Conservation (phyloP, 2,888 invertebrate genomes). For the Eubasilissa splendida region DNA sequence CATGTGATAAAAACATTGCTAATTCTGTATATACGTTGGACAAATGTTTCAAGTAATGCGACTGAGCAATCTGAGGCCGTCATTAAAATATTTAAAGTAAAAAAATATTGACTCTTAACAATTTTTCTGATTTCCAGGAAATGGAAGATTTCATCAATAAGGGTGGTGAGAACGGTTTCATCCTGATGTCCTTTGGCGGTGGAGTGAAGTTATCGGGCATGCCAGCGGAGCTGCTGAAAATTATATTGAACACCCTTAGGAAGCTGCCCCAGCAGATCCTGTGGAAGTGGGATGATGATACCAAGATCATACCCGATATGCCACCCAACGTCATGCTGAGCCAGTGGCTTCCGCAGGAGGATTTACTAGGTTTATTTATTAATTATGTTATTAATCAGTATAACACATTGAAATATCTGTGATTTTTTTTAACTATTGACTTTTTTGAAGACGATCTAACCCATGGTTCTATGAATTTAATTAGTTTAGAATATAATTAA, state of each 20-base stretch:
- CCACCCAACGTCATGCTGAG: constrained; percentile 83
- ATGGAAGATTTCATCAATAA: no score
- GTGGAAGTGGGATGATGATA: constrained; percentile 86
- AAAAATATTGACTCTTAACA: constrained; percentile 61
- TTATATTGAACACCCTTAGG: constrained; percentile 82
- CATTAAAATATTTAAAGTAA: no score
- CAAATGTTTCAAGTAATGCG: no score
- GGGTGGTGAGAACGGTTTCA: constrained; percentile 80
- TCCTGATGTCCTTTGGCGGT: constrained; percentile 90
- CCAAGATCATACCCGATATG: constrained; percentile 79
- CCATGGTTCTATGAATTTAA: no score
- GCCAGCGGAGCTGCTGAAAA: constrained; percentile 80
- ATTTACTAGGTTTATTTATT: constrained; percentile 70
- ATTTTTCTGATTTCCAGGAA: constrained; percentile 82
- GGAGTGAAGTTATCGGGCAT: constrained; percentile 86
- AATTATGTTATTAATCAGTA: no score
- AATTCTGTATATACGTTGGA: not conserved
- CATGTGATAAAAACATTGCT: no score
- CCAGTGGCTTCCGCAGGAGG: constrained; percentile 77
- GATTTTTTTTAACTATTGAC: no score
- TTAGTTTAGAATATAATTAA: no score
- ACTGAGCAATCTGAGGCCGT: no score
- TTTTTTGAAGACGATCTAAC: no score
- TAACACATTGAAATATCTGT: no score
- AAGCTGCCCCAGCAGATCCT: constrained; percentile 85